phyloP scores from a whole-genome alignment of 2,113 vertebrate genomes.

The Rafetus swinhoei region DNA sequence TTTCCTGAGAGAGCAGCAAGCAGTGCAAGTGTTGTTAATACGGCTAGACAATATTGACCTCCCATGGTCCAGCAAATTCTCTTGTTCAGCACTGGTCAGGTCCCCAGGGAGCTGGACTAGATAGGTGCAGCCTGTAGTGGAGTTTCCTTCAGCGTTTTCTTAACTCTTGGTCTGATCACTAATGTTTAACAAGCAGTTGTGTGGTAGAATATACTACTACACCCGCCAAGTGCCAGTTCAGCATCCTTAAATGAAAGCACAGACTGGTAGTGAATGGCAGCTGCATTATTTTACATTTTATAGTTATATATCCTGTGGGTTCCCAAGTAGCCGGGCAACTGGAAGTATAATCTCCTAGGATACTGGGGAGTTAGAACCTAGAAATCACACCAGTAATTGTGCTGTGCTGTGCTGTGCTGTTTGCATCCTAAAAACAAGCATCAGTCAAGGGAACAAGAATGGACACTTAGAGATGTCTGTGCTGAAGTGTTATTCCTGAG shows the following conservation, averaged over 20 bases:
- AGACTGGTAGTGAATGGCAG: not conserved
- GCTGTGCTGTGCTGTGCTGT: conserved; percentile 44
- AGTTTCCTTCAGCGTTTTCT: not conserved
- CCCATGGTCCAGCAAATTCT: too few species aligned
- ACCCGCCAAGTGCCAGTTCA: not conserved
- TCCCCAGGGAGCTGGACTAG: too few species aligned
- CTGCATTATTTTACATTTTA: not conserved
- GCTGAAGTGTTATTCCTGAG: conserved; percentile 59
- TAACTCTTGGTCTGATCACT: not conserved
- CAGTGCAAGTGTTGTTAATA: too few species aligned
- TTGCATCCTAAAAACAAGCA: conserved; percentile 64
- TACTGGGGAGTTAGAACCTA: conserved; percentile 19
- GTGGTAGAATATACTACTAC: accelerated
- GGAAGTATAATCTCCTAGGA: not conserved
- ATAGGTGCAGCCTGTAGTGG: not conserved
- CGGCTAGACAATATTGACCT: too few species aligned
- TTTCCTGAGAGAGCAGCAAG: too few species aligned
- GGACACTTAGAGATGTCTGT: conserved; percentile 40
- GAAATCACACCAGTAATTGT: conserved; percentile 34
- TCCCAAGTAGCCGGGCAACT: not conserved
- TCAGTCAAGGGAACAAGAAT: conserved; percentile 40
- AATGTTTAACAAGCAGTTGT: not conserved
- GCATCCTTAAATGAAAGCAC: not conserved
- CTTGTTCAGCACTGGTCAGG: too few species aligned
- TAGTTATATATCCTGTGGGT: conserved; percentile 24